Base-by-base conservation (phyloP, 2,797 vertebrate species). In the Spheniscus humboldti region DNA sequence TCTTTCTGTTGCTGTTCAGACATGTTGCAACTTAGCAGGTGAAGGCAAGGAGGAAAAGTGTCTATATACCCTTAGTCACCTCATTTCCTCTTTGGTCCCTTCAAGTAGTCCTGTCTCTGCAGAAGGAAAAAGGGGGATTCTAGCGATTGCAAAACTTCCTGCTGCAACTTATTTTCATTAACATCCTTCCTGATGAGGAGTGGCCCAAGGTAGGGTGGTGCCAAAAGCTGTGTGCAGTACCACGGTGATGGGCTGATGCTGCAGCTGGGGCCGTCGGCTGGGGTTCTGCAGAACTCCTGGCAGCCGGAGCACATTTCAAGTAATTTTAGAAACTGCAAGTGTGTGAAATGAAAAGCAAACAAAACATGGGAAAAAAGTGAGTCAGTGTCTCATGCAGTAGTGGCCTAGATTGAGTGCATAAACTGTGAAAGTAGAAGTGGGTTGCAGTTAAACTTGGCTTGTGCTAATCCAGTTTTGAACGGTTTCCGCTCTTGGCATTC, bases 401-500 rank as follows among this genome's bases (percentile, higher is more conserved):
- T 97, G 93, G 96, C 95, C 96, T 96, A 95, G 94, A 97, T 93
- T 95, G 96, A 98, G 97, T 84, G 72, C 88, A 97, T 52, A 96
- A 97, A 93, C 94, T 95, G 86, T 96, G 97, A 98, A 98, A 98
- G 96, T 94, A 97, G 98, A 98, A 97, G 97, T 96, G 97, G 98
- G 97, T 97, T 98, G 98, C 90, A 96, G 97, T 98, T 98, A 98
- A 98, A 98, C 97, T 98, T 98, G 98, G 98, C 97, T 97, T 91
- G 92, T 97, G 98, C 95, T 98, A 98, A 99, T 99, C 98, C 98
- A 95, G 98, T 97, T 98, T 98, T 98, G 94, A 99, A 98, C 97
- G 76, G 98, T 98, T 99, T 98, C 98, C 98, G 98, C 98, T 98
- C 98, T 98, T 98, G 98, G 98, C 98, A 98, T 98, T 98, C 98